Evolutionary conservation across 2,113 vertebrate species (phyloP), one percentile per base, ranked within the genome.

Genomic region (Tyrannus savana): DNA sequence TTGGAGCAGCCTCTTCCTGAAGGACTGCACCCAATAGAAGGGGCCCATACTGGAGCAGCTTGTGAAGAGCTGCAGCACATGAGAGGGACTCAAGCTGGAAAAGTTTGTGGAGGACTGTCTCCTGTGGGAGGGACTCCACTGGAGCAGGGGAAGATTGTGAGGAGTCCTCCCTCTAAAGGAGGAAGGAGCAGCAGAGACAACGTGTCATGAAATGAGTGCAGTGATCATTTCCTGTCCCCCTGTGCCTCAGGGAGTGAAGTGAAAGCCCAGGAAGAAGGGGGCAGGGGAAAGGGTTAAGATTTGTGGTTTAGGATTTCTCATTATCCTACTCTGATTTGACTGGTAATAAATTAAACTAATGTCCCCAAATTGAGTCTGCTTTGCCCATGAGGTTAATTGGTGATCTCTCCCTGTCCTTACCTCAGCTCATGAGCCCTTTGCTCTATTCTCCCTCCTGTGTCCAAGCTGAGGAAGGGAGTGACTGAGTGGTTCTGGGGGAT

Each of bases 31-130:
- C 3, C 12, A 3, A 3, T 56, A 22, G 49, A 37, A 77, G 15
- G 31, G 14, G 42, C 30, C 22, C 35, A 15, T 63, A 19, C 53
- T 55, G 47, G 12, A 49, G 55, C 47, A 18, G 23, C 28, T 62
- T 4, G 27, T 80, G 25, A 19, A n/a, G 16, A 19, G 19, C 27
- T 56, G 23, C 33, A 56, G 55, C 35, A 17, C 0, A 1, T 49
- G 35, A 33, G 35, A 55, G 35, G 46, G 22, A 28, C 22, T 86
- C 10, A 6, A 0, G 0, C 7, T 60, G 60, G 41, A 68, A 42
- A 49, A 75, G 27, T 49, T 24, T 11, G 6, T 62, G 35, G 21
- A 80, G 46, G 42, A 23, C 55, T 42, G 24, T 83, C 12, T 76
- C 49, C 22, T 56, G 22, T 63, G 31, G 41, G 18, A 47, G 23